Percentiles rank a stretch among this genome's conserved stretches.
Conservation (phyloP, 2,888 invertebrate species). For the Sphecodes monilicornis region DNA sequence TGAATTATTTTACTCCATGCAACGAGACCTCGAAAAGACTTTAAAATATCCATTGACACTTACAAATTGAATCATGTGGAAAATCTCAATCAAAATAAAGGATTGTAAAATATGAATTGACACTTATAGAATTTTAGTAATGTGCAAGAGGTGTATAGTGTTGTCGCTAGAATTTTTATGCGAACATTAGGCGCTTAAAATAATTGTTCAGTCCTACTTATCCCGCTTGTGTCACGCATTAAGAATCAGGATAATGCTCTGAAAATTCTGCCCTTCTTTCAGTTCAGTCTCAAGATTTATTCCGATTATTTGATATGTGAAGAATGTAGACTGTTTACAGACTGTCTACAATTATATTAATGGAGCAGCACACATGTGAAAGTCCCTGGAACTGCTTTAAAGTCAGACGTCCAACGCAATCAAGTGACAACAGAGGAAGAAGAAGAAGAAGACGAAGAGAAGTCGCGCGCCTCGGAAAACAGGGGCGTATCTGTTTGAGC, state of each 20-base stretch:
- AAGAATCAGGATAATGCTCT: no score
- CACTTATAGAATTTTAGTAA: no score
- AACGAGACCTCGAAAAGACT: background rate
- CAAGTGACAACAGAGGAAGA: background rate
- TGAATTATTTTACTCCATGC: background rate
- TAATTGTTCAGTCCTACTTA: background rate
- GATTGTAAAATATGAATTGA: no score
- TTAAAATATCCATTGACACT: background rate
- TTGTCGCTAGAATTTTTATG: background rate
- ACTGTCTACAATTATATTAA: background rate
- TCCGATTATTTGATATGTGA: background rate
- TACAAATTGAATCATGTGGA: background rate
- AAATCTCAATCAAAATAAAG: background rate
- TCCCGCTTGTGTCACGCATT: no score
- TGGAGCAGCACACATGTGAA: background rate
- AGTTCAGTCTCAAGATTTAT: no score
- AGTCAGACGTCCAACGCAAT: background rate
- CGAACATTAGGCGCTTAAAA: background rate
- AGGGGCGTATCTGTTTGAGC: conserved; percentile 10
- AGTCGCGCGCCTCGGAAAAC: background rate
- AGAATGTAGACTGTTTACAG: background rate
- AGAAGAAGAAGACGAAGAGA: background rate
- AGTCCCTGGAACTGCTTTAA: background rate
- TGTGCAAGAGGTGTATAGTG: background rate
- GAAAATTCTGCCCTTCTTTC: no score